A percentile compares a stretch with the other conserved stretches of the same genome.
These are phyloP conservation scores for Liopterus haemorrhoidalis DNA, from an alignment of 2,888 invertebrate species.

Conservation along the genomic window DNA sequence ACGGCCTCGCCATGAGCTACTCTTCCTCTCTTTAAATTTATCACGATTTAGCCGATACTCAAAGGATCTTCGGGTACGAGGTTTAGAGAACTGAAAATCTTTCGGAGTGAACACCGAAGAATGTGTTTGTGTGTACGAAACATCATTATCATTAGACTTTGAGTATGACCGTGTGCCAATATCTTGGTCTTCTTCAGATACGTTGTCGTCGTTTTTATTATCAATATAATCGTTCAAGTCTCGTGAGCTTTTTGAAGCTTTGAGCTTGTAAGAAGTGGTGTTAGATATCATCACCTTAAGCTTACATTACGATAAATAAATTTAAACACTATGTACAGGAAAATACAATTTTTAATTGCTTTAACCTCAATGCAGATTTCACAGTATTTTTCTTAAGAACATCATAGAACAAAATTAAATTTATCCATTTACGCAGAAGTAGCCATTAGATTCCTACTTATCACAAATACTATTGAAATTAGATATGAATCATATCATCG, in stretches of 20 bases:
- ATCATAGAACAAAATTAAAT: no score
- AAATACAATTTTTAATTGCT: no score
- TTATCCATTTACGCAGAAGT: constrained; percentile 18
- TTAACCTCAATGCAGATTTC: no score
- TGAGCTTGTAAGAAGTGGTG: constrained; percentile 58
- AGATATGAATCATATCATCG: no score
- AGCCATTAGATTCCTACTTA: constrained; percentile 21
- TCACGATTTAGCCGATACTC: constrained; percentile 26
- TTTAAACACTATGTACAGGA: constrained; percentile 18
- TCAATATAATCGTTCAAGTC: constrained; percentile 46
- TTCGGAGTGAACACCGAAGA: constrained; percentile 24
- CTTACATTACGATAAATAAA: constrained; percentile 43
- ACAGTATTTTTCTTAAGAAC: no score
- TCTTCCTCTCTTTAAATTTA: constrained; percentile 32
- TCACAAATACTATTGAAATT: constrained; percentile 24
- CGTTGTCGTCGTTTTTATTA: constrained; percentile 49
- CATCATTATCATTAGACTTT: constrained; percentile 18
- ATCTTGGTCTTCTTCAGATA: constrained; percentile 33
- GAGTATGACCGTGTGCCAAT: constrained; percentile 19
- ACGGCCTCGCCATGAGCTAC: constrained; percentile 36
- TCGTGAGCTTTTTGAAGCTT: constrained; percentile 53
- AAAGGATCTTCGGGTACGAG: constrained; percentile 31
- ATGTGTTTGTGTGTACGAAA: constrained; percentile 13
- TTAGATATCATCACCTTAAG: constrained; percentile 60
- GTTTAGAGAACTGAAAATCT: constrained; percentile 34